Evolutionary conservation across 2,888 invertebrate species (phyloP), one percentile per base, ranked within the genome.

Genomic region (Drosophila cracens): DNA sequence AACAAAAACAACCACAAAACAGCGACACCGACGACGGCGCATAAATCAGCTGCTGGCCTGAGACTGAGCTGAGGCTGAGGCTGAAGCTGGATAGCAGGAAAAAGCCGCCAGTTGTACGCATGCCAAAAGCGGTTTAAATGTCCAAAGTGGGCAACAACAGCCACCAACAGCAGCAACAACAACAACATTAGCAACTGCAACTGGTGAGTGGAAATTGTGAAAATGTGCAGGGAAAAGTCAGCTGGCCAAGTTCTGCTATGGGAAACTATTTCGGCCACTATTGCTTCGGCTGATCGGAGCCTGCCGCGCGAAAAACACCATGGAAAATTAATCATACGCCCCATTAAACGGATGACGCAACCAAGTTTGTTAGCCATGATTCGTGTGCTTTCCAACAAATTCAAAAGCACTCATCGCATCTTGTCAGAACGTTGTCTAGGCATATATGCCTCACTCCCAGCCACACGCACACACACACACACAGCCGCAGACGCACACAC

Each of bases 81-180:
- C 48, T 63, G 57, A 1, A 63, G 68, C 66, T 80, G 70, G 74
- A 65, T 72, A 71, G 78, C 73, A 65, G 74, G 81, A 79, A 79
- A 78, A 80, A 76, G 81, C 77, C 77, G 81, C 81, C 76, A 80
- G 85, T 86, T 88, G 87, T 87, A 89, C 88, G 90, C 88, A 87
- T 86, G 87, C 90, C 87, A 89, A 89, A 89, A 84, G 90, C 90
- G 84, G 89, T 90, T 87, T 90, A 89, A 90, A 87, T 90, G 87
- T 90, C 87, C 87, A 90, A 87, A 90, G 90, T 87, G 90, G 87
- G 83, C 82, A 81, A 89, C 89, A 83, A 86, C 85, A 79, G 65
- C 71, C 53, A 46, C 46, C 21, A 46, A 16, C 4, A 27, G 16
- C 61, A 79, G 51, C 67, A 64, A 48, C 82, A 74, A 72, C 82